Base-by-base conservation (phyloP, 2,113 vertebrate species). In the Choloepus hoffmanni region DNA sequence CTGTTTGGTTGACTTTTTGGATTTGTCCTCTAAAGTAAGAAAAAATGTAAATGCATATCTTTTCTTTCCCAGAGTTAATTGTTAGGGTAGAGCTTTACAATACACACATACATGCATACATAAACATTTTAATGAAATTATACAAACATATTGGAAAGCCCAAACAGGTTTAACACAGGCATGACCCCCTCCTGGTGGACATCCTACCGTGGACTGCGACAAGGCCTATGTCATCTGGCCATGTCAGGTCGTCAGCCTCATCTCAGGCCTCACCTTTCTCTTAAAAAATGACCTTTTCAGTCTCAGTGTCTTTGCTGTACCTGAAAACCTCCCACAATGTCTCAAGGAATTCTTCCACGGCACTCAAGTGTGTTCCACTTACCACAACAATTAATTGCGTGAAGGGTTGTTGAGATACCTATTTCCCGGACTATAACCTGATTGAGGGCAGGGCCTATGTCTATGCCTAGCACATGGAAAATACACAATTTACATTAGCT, bases 171-270 rank as follows among this genome's bases (percentile, higher is more conserved):
- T 28, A 45, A 36, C 0, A 15, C 14, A 53, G 23, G 48, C 2
- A 13, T 3, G 12, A 4, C 1, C 28, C 26, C 48, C 40, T 58
- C 19, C 30, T 18, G 50, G 83, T 2, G 0, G 48, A 24, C 74
- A 45, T 72, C 62, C 26, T 6, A 4, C 28, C 1, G 0, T 4
- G 50, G 85, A 30, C 26, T 76, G 19, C 2, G 48, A 14, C 5
- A 1, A 28, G 62, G 19, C 74, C 21, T 3, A 1, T 1, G 16
- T 18, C 14, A 1, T 7, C 53, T 2, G 79, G 55, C 19, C 40
- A 30, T 5, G 5, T 70, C 5, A 3, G 30, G 0, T 10, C 43
- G 4, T 30, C 48, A 26, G n/a, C 21, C 63, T 88, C 40, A 0
- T 26, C 19, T 36, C 40, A 53, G 74, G 60, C 28, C 21, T 28